A percentile compares a stretch with the other conserved stretches of the same genome.
phyloP scores from a whole-genome alignment of 2,797 vertebrate species.

The Halcyon badia region DNA sequence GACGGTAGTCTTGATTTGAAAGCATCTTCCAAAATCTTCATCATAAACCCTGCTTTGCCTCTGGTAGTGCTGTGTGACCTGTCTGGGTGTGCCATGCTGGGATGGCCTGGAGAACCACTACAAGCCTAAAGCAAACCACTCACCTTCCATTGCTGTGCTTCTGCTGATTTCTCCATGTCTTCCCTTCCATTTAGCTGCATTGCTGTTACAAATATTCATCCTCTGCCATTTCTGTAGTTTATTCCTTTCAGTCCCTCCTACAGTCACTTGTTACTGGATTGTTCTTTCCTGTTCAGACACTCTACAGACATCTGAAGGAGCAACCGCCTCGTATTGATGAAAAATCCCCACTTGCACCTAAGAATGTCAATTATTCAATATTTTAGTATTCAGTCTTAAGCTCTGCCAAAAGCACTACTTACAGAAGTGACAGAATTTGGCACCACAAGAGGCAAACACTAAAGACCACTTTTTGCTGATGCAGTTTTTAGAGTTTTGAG shows the following conservation, averaged over 20 bases:
- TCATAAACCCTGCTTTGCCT: too few relatives aligned
- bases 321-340: background rate
- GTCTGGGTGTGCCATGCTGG: too few relatives aligned
- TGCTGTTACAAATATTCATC: background rate
- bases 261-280: background rate
- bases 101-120: background rate
- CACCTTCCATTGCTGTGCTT: background rate
- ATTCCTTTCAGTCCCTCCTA: background rate
- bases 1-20: background rate
- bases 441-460: background rate
- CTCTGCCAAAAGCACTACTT: constrained; percentile 13
- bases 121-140: background rate
- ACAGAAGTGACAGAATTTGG: constrained; percentile 4
- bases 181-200: background rate
- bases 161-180: background rate
- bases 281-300: background rate
- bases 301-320: background rate
- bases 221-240: background rate
- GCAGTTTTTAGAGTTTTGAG: background rate
- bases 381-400: background rate
- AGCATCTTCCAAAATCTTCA: background rate
- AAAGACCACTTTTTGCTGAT: constrained; percentile 21
- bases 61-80: background rate
- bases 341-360: background rate
- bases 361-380: constrained; percentile 34